A percentile compares a stretch with the other conserved stretches of the same genome.
phyloP scores from a whole-genome alignment of 2,888 invertebrate species.

The Orchestes rusci region DNA sequence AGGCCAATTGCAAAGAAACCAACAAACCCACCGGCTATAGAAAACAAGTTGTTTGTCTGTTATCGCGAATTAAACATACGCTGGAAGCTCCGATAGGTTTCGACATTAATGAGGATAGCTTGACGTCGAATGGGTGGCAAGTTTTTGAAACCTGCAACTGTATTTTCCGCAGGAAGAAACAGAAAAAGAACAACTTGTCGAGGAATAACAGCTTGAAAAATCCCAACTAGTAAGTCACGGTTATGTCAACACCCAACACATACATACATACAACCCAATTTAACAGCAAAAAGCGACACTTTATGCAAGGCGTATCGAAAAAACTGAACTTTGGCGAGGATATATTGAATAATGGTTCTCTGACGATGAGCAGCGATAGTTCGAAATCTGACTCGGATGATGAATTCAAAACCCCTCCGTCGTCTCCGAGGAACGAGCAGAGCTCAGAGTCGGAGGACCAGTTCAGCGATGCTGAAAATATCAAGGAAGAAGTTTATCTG shows the following conservation, averaged over 20 bases:
- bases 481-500: conserved; percentile 50
- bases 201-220: conserved; percentile 42
- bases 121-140: conserved; percentile 45
- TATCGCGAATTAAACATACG: conserved; percentile 15
- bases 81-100: conserved; percentile 5
- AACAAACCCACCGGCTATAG: conserved; percentile 42
- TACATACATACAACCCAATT: too few relatives aligned
- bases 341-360: conserved; percentile 6
- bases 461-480: conserved; percentile 33
- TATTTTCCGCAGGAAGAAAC: conserved; percentile 52
- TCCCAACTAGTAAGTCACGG: too few relatives aligned
- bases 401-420: conserved; percentile 59
- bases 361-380: conserved; percentile 18
- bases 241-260: too few relatives aligned
- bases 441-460: conserved; percentile 39
- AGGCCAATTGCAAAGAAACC: conserved; percentile 37
- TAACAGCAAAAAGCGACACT: too few relatives aligned
- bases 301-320: conserved; percentile 35
- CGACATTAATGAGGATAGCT: conserved; percentile 6
- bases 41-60: conserved; percentile 37
- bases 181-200: conserved; percentile 49
- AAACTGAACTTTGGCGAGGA: conserved; percentile 48
- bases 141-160: conserved; percentile 54
- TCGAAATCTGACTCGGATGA: conserved; percentile 41
- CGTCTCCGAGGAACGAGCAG: conserved; percentile 39